These are phyloP conservation scores for Eueremaeus valkanovi DNA, from an alignment of 2,888 invertebrate species.

Conservation along the genomic window DNA sequence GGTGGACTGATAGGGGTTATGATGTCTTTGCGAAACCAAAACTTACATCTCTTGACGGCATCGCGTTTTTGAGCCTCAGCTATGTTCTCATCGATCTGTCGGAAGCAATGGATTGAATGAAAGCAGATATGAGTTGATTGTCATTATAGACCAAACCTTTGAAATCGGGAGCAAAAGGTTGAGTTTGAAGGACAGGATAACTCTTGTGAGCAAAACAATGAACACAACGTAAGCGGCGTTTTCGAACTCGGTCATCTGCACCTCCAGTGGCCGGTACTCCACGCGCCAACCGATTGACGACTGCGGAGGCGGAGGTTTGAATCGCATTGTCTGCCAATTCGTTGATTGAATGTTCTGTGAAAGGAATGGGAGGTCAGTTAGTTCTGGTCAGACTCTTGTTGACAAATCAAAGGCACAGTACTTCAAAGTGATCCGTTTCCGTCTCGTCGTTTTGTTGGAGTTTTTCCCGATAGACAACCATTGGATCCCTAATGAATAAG, in stretches of 20 bases:
- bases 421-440: conserved; percentile 98
- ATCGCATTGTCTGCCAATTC: conserved; percentile 99
- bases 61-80: conserved; percentile 84
- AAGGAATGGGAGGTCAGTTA: no score
- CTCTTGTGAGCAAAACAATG: conserved; percentile 90
- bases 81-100: conserved; percentile 87
- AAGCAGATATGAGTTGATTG: background rate
- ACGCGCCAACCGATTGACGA: conserved; percentile 98
- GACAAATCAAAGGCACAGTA: conserved; percentile 51
- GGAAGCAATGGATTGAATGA: conserved; percentile 15
- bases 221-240: conserved; percentile 98
- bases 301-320: conserved; percentile 89
- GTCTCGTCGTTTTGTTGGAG: conserved; percentile 85
- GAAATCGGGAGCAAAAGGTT: conserved; percentile 97
- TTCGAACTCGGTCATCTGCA: conserved; percentile 98
- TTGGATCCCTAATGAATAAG: conserved; percentile 93
- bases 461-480: conserved; percentile 91
- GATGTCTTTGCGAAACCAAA: conserved; percentile 88
- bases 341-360: conserved; percentile 89
- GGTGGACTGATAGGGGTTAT: conserved; percentile 56
- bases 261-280: conserved; percentile 95
- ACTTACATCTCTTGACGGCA: conserved; percentile 75
- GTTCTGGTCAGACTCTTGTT: background rate
- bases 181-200: conserved; percentile 90
- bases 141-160: conserved; percentile 61